Conservation (phyloP, 1,140 invertebrate genomes). For the Coenobita brevimanus region DNA sequence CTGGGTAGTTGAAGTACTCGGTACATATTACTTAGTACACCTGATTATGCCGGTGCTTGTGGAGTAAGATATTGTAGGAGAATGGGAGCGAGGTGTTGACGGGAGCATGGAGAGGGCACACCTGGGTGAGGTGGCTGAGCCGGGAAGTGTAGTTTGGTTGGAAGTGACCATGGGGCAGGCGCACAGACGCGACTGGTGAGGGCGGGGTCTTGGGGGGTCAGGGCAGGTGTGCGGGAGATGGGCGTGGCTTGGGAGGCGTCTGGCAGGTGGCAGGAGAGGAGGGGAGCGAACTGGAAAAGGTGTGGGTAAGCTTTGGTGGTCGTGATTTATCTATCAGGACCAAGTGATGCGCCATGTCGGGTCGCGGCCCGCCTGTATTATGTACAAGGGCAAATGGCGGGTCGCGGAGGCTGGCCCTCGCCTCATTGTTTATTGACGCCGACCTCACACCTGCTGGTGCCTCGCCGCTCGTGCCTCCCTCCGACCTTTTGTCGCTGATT, state of each 20-base stretch:
- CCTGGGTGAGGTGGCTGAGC: background rate
- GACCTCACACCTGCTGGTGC: slow-evolving; percentile 51
- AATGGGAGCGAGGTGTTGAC: background rate
- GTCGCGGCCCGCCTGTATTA: slow-evolving; percentile 56
- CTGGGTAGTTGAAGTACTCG: too few relatives aligned
- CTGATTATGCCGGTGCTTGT: too few relatives aligned
- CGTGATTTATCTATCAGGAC: slow-evolving; percentile 64
- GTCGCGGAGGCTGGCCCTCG: slow-evolving; percentile 22
- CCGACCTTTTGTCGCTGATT: slow-evolving; percentile 20
- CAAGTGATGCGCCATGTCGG: slow-evolving; percentile 62
- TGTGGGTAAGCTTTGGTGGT: slow-evolving; percentile 26
- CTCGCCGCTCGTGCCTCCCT: slow-evolving; percentile 5
- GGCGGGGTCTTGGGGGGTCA: slow-evolving; percentile 6
- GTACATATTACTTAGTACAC: too few relatives aligned
- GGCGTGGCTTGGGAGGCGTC: slow-evolving; percentile 7
- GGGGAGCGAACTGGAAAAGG: slow-evolving; percentile 16
- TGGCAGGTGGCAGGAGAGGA: background rate
- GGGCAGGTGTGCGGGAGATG: background rate
- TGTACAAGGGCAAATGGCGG: slow-evolving; percentile 64
- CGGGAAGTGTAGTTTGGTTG: background rate
- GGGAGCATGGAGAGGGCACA: background rate
- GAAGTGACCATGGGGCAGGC: slow-evolving; percentile 17
- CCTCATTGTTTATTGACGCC: slow-evolving; percentile 61
- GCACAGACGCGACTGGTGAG: slow-evolving; percentile 1
- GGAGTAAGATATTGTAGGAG: too few relatives aligned